phyloP scores from a whole-genome alignment of 2,797 vertebrate species.

The Enteromius trimaculatus region DNA sequence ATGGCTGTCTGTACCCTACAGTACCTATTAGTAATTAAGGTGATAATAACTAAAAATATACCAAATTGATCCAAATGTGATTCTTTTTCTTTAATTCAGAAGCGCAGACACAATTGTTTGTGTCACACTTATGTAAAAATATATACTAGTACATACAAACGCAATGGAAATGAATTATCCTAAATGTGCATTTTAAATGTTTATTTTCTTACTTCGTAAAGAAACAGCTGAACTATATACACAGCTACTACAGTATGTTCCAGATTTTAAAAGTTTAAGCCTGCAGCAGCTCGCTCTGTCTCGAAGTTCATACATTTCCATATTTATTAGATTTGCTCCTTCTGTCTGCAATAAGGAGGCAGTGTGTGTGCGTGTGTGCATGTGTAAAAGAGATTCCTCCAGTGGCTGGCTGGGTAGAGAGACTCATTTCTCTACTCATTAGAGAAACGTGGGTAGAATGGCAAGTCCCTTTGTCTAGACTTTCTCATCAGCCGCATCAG shows the following conservation, averaged over 20 bases:
- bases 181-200: neutral
- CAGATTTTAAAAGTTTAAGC: constrained; percentile 6
- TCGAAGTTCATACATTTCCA: constrained; percentile 43
- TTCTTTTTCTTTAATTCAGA: neutral
- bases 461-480: constrained; percentile 58
- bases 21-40: neutral
- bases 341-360: constrained; percentile 35
- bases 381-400: constrained; percentile 43
- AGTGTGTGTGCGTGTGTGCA: constrained; percentile 17
- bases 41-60: neutral
- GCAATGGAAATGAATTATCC: neutral
- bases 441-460: constrained; percentile 57
- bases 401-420: constrained; percentile 42
- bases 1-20: neutral
- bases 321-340: constrained; percentile 54
- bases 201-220: neutral
- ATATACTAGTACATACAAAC: neutral
- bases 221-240: neutral
- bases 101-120: neutral
- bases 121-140: neutral
- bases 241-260: neutral
- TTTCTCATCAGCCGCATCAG: constrained; percentile 42
- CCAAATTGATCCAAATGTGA: neutral
- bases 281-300: constrained; percentile 28
- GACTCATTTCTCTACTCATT: constrained; percentile 59